These are phyloP conservation scores for Rhadinocentrus ornatus DNA, from an alignment of 2,797 vertebrate species.

Conservation along the genomic window DNA sequence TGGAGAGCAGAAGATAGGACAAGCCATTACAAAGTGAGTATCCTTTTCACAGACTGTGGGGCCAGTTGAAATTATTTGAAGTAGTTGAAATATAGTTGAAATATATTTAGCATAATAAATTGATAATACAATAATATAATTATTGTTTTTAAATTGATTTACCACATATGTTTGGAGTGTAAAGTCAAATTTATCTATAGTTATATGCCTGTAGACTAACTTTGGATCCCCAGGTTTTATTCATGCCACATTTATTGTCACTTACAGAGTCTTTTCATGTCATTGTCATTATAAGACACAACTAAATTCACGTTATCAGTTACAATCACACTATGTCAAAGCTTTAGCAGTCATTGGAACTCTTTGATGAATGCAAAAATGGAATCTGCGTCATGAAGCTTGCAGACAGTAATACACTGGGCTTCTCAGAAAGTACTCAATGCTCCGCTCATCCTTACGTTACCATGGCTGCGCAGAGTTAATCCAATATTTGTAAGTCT, in stretches of 20 bases:
- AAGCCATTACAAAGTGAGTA: slow-evolving; percentile 18
- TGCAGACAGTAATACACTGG: slow-evolving; percentile 66
- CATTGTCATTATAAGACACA: background rate
- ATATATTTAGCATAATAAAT: background rate
- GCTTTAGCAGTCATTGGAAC: slow-evolving; percentile 15
- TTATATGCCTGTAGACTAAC: background rate
- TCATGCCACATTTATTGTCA: background rate
- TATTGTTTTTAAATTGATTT: slow-evolving; percentile 14
- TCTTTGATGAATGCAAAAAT: slow-evolving; percentile 57
- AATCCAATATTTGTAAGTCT: slow-evolving; percentile 68
- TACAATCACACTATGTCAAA: background rate
- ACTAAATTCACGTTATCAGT: background rate
- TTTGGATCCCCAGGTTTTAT: background rate
- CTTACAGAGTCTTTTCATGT: background rate
- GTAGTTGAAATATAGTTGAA: too few relatives aligned
- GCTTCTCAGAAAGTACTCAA: slow-evolving; percentile 67
- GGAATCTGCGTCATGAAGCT: slow-evolving; percentile 70
- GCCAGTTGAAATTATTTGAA: background rate
- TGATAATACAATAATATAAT: background rate
- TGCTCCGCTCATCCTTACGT: slow-evolving; percentile 70
- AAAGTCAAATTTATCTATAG: background rate
- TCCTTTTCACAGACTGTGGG: slow-evolving; percentile 15
- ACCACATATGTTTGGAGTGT: background rate
- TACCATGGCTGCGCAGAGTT: slow-evolving; percentile 78
- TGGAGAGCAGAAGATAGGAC: slow-evolving; percentile 23